Evolutionary conservation across 1,140 invertebrate genomes (phyloP), one percentile per base, ranked within the genome.

Genomic region (Cecropterus lyciades): DNA sequence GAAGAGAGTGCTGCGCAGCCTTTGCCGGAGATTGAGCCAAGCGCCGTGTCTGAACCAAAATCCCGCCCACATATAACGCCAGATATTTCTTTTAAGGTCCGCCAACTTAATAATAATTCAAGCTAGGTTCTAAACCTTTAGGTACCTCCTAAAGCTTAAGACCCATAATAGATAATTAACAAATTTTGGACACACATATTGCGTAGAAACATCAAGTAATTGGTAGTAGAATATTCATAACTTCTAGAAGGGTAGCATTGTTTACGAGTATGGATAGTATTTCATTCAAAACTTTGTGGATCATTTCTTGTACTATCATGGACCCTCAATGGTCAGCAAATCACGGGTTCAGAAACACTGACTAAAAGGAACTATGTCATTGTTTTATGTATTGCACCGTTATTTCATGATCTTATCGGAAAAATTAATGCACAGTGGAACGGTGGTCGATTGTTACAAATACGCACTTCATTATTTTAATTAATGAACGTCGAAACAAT

Each of bases 31-130:
- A 56, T 79, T 45, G 59, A 57, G 9, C 59, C 77, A 45, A 69
- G 71, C 60, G 62, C 76, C 14, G 68, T 79, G 57, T 67, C 73
- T 73, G 15, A 67, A 49, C 59, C 65, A 17, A 72, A 75, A 62
- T 79, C 86, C 37, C 79, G 73, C 56, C 81, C 82, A 59, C 62
- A 85, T 5, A 75, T 81, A 56, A 77, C 80, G 49, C 85, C 89
- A 30, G 89, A 89, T 67, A 65, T 80, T 45, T 84, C 85, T 16
- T 91, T 91, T 75, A 91, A 88, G 85, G 89, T 91, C 17, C 37
- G 17, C 8, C 8, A 5, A 3, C 42, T 42, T 42, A 17, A 16
- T 27, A 15, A 15, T 37, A 37, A 37, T 7, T 3, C 27, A 30
- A 8, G 7, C 0, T 20, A n/a, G n/a, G n/a, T 48, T 48, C 16